A percentile compares a stretch with the other conserved stretches of the same genome.
These are phyloP conservation scores for Cochlearius cochlearius DNA, from an alignment of 2,113 vertebrate genomes.

Conservation along the genomic window DNA sequence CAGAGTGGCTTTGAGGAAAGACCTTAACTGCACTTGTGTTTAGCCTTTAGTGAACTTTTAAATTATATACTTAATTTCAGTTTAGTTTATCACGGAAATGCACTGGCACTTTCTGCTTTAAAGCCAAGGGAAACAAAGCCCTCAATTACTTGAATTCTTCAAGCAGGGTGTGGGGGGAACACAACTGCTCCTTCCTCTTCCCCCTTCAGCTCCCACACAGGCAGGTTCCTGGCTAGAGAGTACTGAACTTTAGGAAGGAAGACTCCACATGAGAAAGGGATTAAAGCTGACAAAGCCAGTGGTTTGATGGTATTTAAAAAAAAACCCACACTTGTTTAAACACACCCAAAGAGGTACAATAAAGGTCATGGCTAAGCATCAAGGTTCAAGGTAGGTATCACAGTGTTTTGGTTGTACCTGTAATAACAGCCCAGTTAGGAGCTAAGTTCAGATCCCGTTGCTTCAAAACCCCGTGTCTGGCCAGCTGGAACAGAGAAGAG, in stretches of 20 bases:
- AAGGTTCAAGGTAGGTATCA: neutral
- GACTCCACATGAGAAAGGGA: neutral
- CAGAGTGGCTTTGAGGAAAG: neutral
- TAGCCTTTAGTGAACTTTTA: neutral
- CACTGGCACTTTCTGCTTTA: neutral
- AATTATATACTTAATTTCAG: neutral
- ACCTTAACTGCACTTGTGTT: neutral
- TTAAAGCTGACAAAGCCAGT: neutral
- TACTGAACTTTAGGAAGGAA: neutral
- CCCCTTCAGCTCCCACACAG: neutral
- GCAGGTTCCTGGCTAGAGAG: neutral
- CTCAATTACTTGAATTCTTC: neutral
- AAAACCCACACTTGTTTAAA: neutral
- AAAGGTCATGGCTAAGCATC: neutral
- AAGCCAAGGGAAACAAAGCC: neutral
- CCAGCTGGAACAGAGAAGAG: constrained; percentile 83
- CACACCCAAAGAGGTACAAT: neutral
- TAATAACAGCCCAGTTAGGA: constrained; percentile 85
- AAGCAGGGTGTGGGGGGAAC: neutral
- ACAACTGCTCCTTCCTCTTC: neutral
- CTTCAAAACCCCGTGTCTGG: constrained; percentile 77
- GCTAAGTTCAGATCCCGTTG: constrained; percentile 76
- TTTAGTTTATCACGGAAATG: neutral
- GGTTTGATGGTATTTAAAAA: neutral
- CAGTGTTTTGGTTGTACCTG: constrained; percentile 66